Conservation (phyloP, 2,888 invertebrate species). For the Brassicogethes aeneus region DNA sequence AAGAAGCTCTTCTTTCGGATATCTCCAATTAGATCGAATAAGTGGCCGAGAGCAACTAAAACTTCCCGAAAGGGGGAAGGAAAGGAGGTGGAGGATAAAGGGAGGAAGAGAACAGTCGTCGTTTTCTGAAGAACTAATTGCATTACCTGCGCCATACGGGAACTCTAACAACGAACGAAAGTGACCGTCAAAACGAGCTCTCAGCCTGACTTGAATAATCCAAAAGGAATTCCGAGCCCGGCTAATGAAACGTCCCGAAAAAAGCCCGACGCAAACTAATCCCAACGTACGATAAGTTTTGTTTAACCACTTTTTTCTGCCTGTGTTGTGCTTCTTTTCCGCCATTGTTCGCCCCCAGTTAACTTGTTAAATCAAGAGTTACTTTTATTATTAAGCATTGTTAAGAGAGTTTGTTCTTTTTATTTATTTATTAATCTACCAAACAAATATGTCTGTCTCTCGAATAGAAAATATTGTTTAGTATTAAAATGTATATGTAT, state of each 20-base stretch:
- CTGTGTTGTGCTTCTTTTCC: too few relatives aligned
- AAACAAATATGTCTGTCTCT: too few relatives aligned
- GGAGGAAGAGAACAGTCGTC: too few relatives aligned
- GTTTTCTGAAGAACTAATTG: slow-evolving; percentile 21
- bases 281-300: not conserved
- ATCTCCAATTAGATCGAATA: slow-evolving; percentile 26
- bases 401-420: too few relatives aligned
- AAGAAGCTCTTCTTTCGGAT: slow-evolving; percentile 18
- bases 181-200: slow-evolving; percentile 26
- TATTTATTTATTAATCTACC: too few relatives aligned
- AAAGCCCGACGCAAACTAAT: not conserved
- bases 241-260: not conserved
- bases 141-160: slow-evolving; percentile 25
- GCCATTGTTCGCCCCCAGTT: too few relatives aligned
- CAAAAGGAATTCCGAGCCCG: not conserved
- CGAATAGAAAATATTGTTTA: too few relatives aligned
- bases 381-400: too few relatives aligned
- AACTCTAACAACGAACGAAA: slow-evolving; percentile 25
- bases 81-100: not conserved
- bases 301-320: not conserved
- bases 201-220: slow-evolving; percentile 25
- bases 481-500: too few relatives aligned
- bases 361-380: too few relatives aligned
- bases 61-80: not conserved
- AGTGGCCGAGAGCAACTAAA: slow-evolving; percentile 11